Conservation (phyloP, 2,797 vertebrate genomes). For the Denticeps clupeoides region DNA sequence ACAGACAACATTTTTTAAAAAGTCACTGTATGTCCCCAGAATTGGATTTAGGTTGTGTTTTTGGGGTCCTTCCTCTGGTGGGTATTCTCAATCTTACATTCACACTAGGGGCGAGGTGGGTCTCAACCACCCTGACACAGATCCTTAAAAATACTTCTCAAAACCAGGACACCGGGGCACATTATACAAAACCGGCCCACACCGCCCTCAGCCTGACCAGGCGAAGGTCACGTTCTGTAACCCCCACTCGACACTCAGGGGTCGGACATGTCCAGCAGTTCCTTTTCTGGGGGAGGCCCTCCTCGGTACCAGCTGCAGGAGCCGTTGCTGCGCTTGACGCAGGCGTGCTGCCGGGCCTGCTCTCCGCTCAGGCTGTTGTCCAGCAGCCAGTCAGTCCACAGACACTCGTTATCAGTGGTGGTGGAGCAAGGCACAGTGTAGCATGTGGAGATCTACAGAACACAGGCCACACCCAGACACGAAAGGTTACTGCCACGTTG, state of each 20-base stretch:
- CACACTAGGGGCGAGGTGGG: slow-evolving; percentile 12
- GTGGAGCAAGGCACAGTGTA: slow-evolving; percentile 66
- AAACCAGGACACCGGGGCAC: background rate
- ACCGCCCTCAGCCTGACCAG: background rate
- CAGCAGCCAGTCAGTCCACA: slow-evolving; percentile 83
- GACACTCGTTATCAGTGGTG: slow-evolving; percentile 70
- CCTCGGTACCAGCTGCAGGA: slow-evolving; percentile 83
- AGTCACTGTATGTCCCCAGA: background rate
- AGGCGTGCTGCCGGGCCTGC: slow-evolving; percentile 78
- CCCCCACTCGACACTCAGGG: slow-evolving; percentile 54
- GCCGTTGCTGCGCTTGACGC: slow-evolving; percentile 71
- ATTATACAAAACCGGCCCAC: background rate
- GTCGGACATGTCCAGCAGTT: slow-evolving; percentile 73
- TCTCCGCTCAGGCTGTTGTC: slow-evolving; percentile 70
- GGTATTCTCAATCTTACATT: slow-evolving; percentile 29
- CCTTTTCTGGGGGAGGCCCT: slow-evolving; percentile 67
- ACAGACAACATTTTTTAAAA: background rate
- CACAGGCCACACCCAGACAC: slow-evolving; percentile 5
- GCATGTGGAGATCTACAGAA: slow-evolving; percentile 76
- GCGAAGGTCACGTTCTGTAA: background rate
- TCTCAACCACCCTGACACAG: slow-evolving; percentile 7
- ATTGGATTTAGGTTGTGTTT: background rate
- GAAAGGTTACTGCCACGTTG: background rate
- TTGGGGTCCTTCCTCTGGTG: slow-evolving; percentile 18
- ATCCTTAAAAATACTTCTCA: background rate